Conservation (phyloP, 2,113 vertebrate species). For the Isurus oxyrinchus region DNA sequence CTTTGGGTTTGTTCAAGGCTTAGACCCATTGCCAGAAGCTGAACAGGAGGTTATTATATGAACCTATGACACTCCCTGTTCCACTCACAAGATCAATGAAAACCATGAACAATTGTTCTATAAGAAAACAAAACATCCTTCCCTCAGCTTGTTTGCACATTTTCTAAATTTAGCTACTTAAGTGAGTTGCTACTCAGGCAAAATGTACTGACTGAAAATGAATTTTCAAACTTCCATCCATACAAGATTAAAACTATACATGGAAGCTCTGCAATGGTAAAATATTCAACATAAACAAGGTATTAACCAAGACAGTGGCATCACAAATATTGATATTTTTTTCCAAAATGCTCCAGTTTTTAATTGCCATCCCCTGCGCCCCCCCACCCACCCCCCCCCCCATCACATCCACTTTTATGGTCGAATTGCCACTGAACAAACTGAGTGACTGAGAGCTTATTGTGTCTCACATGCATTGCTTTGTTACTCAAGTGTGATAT, state of each 20-base stretch:
- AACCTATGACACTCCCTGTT: background rate
- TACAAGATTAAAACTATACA: background rate
- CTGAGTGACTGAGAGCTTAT: background rate
- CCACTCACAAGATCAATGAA: background rate
- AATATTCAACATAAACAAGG: background rate
- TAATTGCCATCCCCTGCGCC: background rate
- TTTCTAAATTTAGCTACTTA: constrained; percentile 12
- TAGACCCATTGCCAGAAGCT: background rate
- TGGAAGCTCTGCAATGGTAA: background rate
- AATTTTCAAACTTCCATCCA: background rate
- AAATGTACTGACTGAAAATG: background rate
- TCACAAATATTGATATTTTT: constrained; percentile 4
- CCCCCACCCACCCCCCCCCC: background rate
- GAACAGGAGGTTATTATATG: background rate
- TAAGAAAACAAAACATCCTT: background rate
- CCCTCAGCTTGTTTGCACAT: background rate
- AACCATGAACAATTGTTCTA: background rate
- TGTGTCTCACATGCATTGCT: background rate
- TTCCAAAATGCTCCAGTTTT: background rate
- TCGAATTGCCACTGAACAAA: background rate
- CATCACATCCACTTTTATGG: background rate
- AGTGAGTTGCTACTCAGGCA: background rate
- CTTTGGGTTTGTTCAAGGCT: background rate
- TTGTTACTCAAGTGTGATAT: background rate
- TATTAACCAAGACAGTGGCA: background rate